Evolutionary conservation across 2,888 invertebrate species (phyloP).

Genomic region (Ametastegia equiseti): DNA sequence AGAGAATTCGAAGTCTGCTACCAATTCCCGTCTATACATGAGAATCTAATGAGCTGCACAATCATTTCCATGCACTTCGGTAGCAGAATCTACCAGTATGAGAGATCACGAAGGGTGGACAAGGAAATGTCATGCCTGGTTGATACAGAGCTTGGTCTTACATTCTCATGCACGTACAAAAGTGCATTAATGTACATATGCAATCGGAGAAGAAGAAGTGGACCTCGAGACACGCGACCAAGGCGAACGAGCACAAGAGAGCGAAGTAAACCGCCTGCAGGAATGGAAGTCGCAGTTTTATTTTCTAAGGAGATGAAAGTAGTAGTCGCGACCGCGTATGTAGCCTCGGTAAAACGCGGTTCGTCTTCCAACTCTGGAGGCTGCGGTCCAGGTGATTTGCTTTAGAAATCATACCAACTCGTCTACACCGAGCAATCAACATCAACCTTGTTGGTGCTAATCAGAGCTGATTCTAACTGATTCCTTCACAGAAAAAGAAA

Average conservation of each 20-base stretch:
- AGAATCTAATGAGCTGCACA: too few relatives aligned
- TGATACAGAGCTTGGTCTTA: neutral
- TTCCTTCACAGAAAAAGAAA: neutral
- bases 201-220: neutral
- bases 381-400: neutral
- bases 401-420: neutral
- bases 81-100: too few relatives aligned
- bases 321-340: slow-evolving; percentile 11
- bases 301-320: slow-evolving; percentile 46
- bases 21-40: too few relatives aligned
- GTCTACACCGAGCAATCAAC: neutral
- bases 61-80: too few relatives aligned
- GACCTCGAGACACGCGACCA: slow-evolving; percentile 33
- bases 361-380: slow-evolving; percentile 37
- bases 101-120: neutral
- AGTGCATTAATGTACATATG: neutral
- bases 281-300: slow-evolving; percentile 26
- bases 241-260: slow-evolving; percentile 30
- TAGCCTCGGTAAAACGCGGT: slow-evolving; percentile 11
- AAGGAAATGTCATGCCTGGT: neutral
- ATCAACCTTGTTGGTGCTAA: slow-evolving; percentile 16
- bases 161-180: neutral
- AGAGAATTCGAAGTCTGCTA: too few relatives aligned
- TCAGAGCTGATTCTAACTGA: neutral
- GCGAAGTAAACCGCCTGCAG: slow-evolving; percentile 24